A percentile compares a stretch with the other conserved stretches of the same genome.
Conservation (phyloP, 2,888 invertebrate species). For the Clostera curtula region DNA sequence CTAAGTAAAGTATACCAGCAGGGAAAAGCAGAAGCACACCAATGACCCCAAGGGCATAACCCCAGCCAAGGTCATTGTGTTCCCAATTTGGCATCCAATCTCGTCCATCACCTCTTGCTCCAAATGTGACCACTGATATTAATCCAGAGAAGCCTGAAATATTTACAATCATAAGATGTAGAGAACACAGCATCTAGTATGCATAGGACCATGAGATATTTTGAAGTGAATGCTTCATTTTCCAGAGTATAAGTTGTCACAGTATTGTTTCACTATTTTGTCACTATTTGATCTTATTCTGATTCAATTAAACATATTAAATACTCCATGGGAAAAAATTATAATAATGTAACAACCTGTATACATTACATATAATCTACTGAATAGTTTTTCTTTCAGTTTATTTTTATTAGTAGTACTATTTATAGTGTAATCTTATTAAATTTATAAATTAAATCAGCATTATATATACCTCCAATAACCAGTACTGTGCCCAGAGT, state of each 20-base stretch:
- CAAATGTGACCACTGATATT: slow-evolving; percentile 90
- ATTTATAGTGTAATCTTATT: not conserved
- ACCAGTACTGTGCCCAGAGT: slow-evolving; percentile 83
- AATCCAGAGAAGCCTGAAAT: slow-evolving; percentile 85
- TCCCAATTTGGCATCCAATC: slow-evolving; percentile 98
- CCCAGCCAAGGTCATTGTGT: slow-evolving; percentile 96
- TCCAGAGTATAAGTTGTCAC: too few relatives aligned
- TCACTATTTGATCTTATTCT: too few relatives aligned
- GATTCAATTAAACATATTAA: too few relatives aligned
- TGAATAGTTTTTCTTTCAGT: not conserved
- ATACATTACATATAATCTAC: too few relatives aligned
- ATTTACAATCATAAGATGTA: too few relatives aligned
- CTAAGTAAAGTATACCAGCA: slow-evolving; percentile 85
- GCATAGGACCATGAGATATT: too few relatives aligned
- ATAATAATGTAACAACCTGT: too few relatives aligned
- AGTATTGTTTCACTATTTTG: too few relatives aligned
- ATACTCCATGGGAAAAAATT: too few relatives aligned
- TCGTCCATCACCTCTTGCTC: slow-evolving; percentile 90
- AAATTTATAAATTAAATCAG: not conserved
- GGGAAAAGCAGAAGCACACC: slow-evolving; percentile 85
- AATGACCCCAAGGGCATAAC: slow-evolving; percentile 89
- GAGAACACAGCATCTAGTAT: too few relatives aligned
- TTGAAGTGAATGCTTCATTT: too few relatives aligned
- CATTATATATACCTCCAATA: slow-evolving; percentile 72
- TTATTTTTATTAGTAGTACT: not conserved